These are phyloP conservation scores for Chaitophorus viminalis DNA, from an alignment of 2,888 invertebrate genomes.

Conservation along the genomic window DNA sequence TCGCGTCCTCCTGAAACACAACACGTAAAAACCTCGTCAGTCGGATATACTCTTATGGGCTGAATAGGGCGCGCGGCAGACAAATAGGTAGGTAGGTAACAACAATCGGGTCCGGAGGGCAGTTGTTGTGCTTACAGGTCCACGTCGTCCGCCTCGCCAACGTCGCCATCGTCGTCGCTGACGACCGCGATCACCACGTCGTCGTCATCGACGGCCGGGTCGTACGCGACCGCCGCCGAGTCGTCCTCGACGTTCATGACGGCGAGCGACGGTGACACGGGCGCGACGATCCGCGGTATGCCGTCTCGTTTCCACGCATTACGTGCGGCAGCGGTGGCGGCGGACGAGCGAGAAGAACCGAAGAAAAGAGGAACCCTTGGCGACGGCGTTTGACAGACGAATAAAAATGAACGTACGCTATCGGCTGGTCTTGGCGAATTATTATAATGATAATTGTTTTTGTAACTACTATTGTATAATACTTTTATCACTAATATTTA, in stretches of 20 bases:
- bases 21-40: background rate
- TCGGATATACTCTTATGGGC: too few relatives aligned
- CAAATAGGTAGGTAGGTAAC: too few relatives aligned
- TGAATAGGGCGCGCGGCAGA: background rate
- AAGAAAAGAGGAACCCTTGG: too few relatives aligned
- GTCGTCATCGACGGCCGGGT: background rate
- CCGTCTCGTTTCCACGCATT: background rate
- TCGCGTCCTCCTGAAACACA: constrained; percentile 84
- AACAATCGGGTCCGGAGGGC: background rate
- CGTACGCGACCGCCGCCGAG: background rate
- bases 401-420: too few relatives aligned
- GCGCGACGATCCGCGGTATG: background rate
- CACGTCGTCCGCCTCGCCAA: background rate
- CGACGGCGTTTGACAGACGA: too few relatives aligned
- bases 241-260: constrained; percentile 2
- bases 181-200: background rate
- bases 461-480: too few relatives aligned
- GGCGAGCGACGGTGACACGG: background rate
- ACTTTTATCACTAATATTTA: too few relatives aligned
- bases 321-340: background rate
- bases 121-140: background rate
- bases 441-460: too few relatives aligned
- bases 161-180: background rate
- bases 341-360: background rate
- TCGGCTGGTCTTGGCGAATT: too few relatives aligned